Base-by-base conservation (phyloP, 2,113 vertebrate genomes). In the Myxocyprinus asiaticus region DNA sequence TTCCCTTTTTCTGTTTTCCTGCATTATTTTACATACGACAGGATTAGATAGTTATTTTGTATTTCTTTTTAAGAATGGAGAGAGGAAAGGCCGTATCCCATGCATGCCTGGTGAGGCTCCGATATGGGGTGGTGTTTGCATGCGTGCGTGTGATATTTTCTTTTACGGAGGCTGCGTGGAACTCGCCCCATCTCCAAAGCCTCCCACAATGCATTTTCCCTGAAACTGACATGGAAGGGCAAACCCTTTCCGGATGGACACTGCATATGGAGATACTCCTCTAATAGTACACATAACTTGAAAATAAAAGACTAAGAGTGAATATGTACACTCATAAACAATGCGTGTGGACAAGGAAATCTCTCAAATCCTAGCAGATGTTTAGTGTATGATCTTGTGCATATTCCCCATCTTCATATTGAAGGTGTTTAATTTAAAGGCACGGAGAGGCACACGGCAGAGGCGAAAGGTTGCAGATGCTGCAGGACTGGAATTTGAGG, bases 331-430 rank as follows among this genome's bases (percentile, higher is more conserved):
- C 78, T 33, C 22, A 33, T 3, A 33, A 33, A 33, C 22, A 33
- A 33, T 33, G 22, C 22, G 22, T 77, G 58, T 59, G 78, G 72
- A 72, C 11, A 84, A 22, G 47, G 83, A 81, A 76, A 68, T 88
- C 87, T 77, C 84, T 86, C 74, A 82, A 84, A 80, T 56, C 53
- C 79, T 85, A 89, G 85, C 83, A 83, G 75, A 86, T 84, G 85
- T 89, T 88, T 87, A 85, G 81, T 88, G 87, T 89, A 89, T 67
- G 72, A 89, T 76, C 85, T 90, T 89, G 88, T 91, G 92, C 91
- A 88, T 87, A 86, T 90, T 81, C 91, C 85, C 87, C 93, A 94
- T 97, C 97, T 98, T 98, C 97, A 98, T 98, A 98, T 98, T 98
- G 97, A 98, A 98, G 97, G 94, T 94, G 94, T 89, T 92, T 95